A percentile compares a stretch with the other conserved stretches of the same genome.
These are phyloP conservation scores for Netelia virgata DNA, from an alignment of 2,888 invertebrate species.

Conservation along the genomic window DNA sequence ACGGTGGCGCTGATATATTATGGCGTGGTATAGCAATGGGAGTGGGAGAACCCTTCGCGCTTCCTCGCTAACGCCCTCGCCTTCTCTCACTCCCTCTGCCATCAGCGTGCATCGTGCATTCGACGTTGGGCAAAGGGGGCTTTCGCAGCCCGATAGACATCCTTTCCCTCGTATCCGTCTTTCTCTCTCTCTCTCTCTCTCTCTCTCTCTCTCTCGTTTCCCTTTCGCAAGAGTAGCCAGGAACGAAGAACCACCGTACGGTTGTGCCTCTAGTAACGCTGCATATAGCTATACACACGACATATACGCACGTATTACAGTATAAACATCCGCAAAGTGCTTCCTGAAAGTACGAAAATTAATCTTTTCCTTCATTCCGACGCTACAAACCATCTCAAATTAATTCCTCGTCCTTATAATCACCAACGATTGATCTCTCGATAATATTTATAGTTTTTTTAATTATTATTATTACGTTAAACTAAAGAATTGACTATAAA, in stretches of 20 bases:
- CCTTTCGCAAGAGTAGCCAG: conserved; percentile 35
- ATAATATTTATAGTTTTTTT: too few species aligned
- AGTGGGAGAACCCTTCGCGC: conserved; percentile 43
- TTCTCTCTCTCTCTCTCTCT: conserved; percentile 13
- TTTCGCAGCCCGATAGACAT: not conserved
- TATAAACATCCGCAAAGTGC: conserved; percentile 4
- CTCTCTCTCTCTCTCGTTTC: conserved; percentile 21
- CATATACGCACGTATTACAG: conserved; percentile 47
- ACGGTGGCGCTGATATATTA: conserved; percentile 35
- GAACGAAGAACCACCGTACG: conserved; percentile 48
- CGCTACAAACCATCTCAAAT: too few species aligned
- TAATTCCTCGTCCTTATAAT: too few species aligned
- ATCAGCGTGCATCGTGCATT: conserved; percentile 32
- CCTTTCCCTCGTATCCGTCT: conserved; percentile 20
- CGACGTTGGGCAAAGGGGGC: conserved; percentile 3
- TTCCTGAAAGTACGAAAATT: not conserved
- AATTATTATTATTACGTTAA: too few species aligned
- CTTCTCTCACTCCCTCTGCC: conserved; percentile 54
- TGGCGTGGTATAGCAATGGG: conserved; percentile 11
- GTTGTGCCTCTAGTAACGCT: conserved; percentile 18
- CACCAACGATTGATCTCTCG: too few species aligned
- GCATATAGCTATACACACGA: not conserved
- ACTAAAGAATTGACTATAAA: too few species aligned
- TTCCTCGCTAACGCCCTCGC: conserved; percentile 64
- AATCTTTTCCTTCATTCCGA: not conserved